phyloP scores from a whole-genome alignment of 2,888 invertebrate species.

The Drosophila recens region DNA sequence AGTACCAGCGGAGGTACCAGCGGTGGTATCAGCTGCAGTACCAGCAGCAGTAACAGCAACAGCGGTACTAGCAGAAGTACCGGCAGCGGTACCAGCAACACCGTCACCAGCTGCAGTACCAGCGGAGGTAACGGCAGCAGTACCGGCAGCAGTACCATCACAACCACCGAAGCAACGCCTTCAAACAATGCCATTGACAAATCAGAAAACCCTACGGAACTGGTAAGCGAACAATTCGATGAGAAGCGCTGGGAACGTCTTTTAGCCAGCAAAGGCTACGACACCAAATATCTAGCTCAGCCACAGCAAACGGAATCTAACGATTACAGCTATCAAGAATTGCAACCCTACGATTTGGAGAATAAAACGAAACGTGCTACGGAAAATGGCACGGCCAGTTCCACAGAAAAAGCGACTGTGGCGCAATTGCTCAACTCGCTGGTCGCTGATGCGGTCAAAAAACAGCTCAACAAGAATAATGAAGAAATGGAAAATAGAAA shows the following conservation, averaged over 20 bases:
- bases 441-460: slow-evolving; percentile 1
- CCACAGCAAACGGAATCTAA: slow-evolving; percentile 33
- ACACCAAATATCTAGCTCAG: slow-evolving; percentile 61
- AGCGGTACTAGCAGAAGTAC: not conserved
- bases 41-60: slow-evolving; percentile 5
- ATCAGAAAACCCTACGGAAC: not conserved
- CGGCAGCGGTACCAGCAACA: not conserved
- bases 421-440: slow-evolving; percentile 42
- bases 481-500: slow-evolving; percentile 16
- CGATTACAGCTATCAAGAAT: slow-evolving; percentile 57
- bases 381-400: slow-evolving; percentile 8
- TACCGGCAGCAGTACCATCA: slow-evolving; percentile 8
- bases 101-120: too few species aligned
- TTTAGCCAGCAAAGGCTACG: slow-evolving; percentile 75
- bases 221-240: not conserved
- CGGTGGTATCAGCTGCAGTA: too few species aligned
- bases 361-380: slow-evolving; percentile 57
- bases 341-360: slow-evolving; percentile 45
- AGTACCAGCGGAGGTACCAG: slow-evolving; percentile 1
- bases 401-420: slow-evolving; percentile 21
- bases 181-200: slow-evolving; percentile 4
- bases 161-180: slow-evolving; percentile 12
- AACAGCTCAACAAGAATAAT: not conserved
- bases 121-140: not conserved
- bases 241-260: slow-evolving; percentile 61